Percentiles rank a stretch among this genome's conserved stretches.
These are phyloP conservation scores for Austrofundulus limnaeus DNA, from an alignment of 2,113 vertebrate species.

Conservation along the genomic window DNA sequence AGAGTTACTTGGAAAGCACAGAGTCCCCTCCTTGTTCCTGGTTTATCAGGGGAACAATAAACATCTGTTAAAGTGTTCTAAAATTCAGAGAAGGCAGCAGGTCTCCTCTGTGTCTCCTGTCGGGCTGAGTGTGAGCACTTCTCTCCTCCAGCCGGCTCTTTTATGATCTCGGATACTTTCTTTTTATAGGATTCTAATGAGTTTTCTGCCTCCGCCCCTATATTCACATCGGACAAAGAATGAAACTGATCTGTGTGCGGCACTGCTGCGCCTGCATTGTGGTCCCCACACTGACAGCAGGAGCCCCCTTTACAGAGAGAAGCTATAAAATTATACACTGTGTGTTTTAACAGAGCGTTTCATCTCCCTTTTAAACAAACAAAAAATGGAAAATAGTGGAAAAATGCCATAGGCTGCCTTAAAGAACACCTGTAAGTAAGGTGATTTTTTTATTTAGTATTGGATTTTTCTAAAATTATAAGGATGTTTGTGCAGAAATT, in stretches of 20 bases:
- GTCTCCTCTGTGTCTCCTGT: slow-evolving; percentile 52
- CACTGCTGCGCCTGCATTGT: slow-evolving; percentile 60
- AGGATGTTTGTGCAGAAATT: no score
- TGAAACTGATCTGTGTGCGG: slow-evolving; percentile 74
- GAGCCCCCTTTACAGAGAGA: slow-evolving; percentile 51
- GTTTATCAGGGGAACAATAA: slow-evolving; percentile 8
- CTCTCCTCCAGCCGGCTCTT: slow-evolving; percentile 59
- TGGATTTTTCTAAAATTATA: no score
- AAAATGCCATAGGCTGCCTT: not conserved
- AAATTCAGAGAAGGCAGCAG: slow-evolving; percentile 35
- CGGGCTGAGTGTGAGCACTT: slow-evolving; percentile 57
- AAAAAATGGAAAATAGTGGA: slow-evolving; percentile 10
- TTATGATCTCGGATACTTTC: slow-evolving; percentile 76
- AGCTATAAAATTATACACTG: slow-evolving; percentile 73
- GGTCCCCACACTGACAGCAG: slow-evolving; percentile 71
- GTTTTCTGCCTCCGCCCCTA: slow-evolving; percentile 80
- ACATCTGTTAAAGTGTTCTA: slow-evolving; percentile 31
- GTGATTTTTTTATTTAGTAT: slow-evolving; percentile 17
- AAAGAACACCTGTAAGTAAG: slow-evolving; percentile 28
- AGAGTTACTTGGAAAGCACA: slow-evolving; percentile 20
- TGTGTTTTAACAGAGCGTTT: slow-evolving; percentile 69
- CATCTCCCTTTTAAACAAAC: slow-evolving; percentile 51
- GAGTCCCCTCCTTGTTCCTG: slow-evolving; percentile 7
- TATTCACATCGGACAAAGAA: slow-evolving; percentile 76
- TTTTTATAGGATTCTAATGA: slow-evolving; percentile 81